Base-by-base conservation (phyloP, 1,140 invertebrate species). In the Pinna nobilis region DNA sequence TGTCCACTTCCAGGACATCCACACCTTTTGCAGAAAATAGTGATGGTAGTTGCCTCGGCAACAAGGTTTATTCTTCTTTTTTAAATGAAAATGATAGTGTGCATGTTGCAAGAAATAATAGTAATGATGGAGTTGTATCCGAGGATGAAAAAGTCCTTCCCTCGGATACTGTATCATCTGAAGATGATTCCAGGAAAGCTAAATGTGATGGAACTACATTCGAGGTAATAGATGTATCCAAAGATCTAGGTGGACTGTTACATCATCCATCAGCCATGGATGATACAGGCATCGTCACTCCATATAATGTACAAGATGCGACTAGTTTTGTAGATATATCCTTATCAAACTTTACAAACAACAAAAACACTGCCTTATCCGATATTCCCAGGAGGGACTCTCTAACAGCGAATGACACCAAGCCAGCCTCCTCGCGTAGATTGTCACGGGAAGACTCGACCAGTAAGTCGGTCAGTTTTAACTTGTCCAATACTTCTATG, bases 321-420 rank as follows among this genome's bases (percentile, higher is more conserved):
- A 70, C 73, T 23, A 75, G 73, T 64, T 80, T 70, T 67, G 51
- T 80, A 60, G 79, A 80, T 39, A 78, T 80, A 53, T 66, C 72
- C 7, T 53, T 67, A 49, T 64, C 66, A 30, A 39, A 63, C 39
- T 63, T 63, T 63, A 35, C 50, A 44, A 37, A 39, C 25, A 49
- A 72, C 4, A 47, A 33, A 25, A 53, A 61, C 28, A 51, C 35
- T 50, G 11, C 49, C 35, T 33, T 49, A 28, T 60, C 66, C 50
- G 18, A 47, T 47, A 33, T 41, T 23, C 53, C 50, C 0, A n/a
- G 28, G 6, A 68, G 32, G 35, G 32, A 39, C 9, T 67, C 70
- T 30, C 32, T 59, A 11, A 67, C 47, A 18, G 51, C 64, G 3
- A 18, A 51, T 23, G 51, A 67, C 35, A 53, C 11, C 1, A 55